phyloP scores from a whole-genome alignment of 2,113 vertebrate genomes.

The Charadrius vociferus region DNA sequence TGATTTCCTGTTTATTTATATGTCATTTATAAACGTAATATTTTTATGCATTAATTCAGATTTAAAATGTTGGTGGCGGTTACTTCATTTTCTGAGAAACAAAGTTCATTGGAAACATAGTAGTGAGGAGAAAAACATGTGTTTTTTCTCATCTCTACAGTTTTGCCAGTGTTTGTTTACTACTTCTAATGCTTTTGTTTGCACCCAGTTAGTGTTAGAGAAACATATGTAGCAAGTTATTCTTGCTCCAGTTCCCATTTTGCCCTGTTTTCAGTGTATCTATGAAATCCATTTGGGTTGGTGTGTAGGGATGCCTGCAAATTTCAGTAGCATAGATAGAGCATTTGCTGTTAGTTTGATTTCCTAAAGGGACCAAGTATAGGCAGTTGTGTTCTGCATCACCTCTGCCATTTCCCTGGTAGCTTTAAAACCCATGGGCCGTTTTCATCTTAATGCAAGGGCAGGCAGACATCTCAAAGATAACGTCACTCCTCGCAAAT shows the following conservation, averaged over 20 bases:
- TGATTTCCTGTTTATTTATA: neutral
- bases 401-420: neutral
- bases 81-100: neutral
- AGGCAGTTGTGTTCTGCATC: neutral
- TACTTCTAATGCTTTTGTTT: neutral
- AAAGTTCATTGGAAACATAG: neutral
- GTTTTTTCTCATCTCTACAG: neutral
- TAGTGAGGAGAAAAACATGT: accelerated
- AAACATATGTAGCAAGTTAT: neutral
- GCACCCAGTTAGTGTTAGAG: neutral
- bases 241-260: neutral
- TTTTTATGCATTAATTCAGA: neutral
- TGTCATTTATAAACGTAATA: neutral
- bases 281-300: neutral
- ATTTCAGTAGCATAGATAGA: neutral
- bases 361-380: neutral
- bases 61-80: neutral
- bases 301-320: neutral
- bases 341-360: neutral
- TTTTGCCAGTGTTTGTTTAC: neutral
- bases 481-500: neutral
- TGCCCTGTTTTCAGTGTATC: neutral
- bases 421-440: neutral
- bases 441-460: neutral
- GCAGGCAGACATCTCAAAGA: neutral